Percentiles rank a stretch among this genome's conserved stretches.
These are phyloP conservation scores for Calcarius lapponicus DNA, from an alignment of 2,797 vertebrate species.

Conservation along the genomic window DNA sequence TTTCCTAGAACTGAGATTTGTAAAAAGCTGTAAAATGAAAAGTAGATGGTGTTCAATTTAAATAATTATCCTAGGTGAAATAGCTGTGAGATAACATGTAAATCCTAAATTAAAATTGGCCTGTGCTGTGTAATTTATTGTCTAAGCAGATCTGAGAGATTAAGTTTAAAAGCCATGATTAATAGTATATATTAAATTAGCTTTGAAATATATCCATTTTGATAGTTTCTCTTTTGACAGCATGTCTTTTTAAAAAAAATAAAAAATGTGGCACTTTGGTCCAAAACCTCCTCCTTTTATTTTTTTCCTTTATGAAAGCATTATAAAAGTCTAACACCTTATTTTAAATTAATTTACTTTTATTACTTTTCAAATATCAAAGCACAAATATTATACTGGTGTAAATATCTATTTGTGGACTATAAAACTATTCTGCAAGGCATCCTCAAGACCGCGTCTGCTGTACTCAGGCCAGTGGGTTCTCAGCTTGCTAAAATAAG, in stretches of 20 bases:
- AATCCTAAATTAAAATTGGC: background rate
- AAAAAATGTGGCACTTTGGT: background rate
- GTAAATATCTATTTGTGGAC: background rate
- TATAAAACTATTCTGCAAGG: background rate
- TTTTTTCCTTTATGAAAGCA: background rate
- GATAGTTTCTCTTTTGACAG: background rate
- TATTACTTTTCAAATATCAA: background rate
- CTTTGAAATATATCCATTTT: background rate
- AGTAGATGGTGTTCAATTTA: background rate
- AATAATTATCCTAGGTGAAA: background rate
- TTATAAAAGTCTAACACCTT: background rate
- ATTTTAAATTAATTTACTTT: background rate
- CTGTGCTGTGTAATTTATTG: background rate
- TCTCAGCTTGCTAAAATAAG: background rate
- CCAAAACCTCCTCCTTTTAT: fast-evolving
- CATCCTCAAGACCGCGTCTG: background rate
- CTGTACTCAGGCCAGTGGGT: background rate
- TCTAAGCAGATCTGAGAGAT: background rate
- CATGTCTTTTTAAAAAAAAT: background rate
- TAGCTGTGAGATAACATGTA: background rate
- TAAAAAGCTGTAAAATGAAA: background rate
- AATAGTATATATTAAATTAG: background rate
- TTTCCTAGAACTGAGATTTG: background rate
- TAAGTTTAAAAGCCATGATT: background rate
- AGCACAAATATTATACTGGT: background rate